Evolutionary conservation across 2,888 invertebrate genomes (phyloP).

Genomic region (Metallyticus violacea): DNA sequence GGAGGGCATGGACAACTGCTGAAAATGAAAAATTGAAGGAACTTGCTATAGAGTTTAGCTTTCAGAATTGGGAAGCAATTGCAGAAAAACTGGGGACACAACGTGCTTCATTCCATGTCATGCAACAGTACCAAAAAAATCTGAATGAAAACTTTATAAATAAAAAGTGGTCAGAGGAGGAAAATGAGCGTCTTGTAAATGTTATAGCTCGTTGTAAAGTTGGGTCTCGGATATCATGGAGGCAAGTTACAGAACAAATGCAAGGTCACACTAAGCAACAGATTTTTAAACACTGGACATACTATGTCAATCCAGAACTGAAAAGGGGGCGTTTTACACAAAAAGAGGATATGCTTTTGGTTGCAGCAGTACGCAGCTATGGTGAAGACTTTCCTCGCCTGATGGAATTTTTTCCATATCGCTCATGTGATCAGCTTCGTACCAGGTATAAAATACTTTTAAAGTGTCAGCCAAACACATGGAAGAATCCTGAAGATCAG

Average conservation of each 20-base stretch:
- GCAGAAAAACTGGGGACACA: constrained; percentile 52
- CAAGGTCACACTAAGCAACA: constrained; percentile 62
- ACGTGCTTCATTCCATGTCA: constrained; percentile 43
- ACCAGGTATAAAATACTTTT: constrained; percentile 56
- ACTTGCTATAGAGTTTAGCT: not conserved
- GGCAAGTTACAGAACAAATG: constrained; percentile 61
- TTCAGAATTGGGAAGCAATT: constrained; percentile 19
- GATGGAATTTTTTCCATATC: constrained; percentile 58
- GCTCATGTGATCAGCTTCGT: constrained; percentile 60
- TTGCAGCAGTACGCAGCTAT: constrained; percentile 60
- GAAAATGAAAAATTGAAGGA: not conserved
- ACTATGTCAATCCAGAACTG: constrained; percentile 48
- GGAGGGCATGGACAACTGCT: not conserved
- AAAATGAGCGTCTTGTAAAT: constrained; percentile 62
- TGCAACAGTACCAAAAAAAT: constrained; percentile 57
- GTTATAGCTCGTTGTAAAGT: constrained; percentile 61
- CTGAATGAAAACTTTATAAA: constrained; percentile 41
- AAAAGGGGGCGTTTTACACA: constrained; percentile 62
- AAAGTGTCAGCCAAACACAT: constrained; percentile 24
- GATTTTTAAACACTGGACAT: constrained; percentile 59
- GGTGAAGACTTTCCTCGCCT: constrained; percentile 59
- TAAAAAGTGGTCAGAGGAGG: constrained; percentile 62
- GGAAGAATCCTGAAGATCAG: not conserved
- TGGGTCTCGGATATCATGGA: constrained; percentile 72
- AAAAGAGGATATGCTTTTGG: constrained; percentile 64